These are phyloP conservation scores for Drosophila guanche DNA, from an alignment of 1,140 invertebrate species.

Conservation along the genomic window DNA sequence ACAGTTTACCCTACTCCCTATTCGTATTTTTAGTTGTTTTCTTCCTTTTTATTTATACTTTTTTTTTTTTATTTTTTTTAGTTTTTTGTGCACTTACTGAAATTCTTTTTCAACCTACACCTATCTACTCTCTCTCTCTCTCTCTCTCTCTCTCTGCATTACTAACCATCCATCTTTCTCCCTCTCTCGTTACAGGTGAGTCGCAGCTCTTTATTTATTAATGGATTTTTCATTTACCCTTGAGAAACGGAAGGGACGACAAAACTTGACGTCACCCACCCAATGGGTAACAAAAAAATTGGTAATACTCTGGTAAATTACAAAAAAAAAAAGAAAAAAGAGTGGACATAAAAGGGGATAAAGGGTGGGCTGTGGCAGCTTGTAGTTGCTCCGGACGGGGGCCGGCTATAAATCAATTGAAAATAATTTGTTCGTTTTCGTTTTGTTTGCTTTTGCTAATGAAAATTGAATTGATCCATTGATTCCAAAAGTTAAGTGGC, in stretches of 20 bases:
- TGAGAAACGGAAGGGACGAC: conserved; percentile 34
- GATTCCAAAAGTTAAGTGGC: conserved; percentile 15
- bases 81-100: conserved; percentile 71
- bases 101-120: conserved; percentile 61
- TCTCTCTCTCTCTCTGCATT: conserved; percentile 1
- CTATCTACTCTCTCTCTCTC: conserved; percentile 15
- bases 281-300: conserved; percentile 22
- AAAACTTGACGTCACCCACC: conserved; percentile 55
- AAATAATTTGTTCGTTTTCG: conserved; percentile 26
- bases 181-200: conserved; percentile 67
- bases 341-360: background rate
- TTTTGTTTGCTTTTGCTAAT: conserved; percentile 6
- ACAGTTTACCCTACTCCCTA: conserved; percentile 32
- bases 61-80: conserved; percentile 29
- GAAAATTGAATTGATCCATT: conserved; percentile 20
- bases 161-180: conserved; percentile 1
- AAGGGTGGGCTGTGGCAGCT: conserved; percentile 13
- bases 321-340: conserved; percentile 29
- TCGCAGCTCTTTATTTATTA: conserved; percentile 75
- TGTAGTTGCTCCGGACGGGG: background rate
- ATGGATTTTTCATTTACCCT: conserved; percentile 70
- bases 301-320: background rate
- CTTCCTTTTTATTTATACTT: conserved; percentile 33
- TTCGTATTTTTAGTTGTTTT: conserved; percentile 13
- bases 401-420: conserved; percentile 37